Conservation (phyloP, 2,888 invertebrate genomes). For the Seladonia tumulorum region DNA sequence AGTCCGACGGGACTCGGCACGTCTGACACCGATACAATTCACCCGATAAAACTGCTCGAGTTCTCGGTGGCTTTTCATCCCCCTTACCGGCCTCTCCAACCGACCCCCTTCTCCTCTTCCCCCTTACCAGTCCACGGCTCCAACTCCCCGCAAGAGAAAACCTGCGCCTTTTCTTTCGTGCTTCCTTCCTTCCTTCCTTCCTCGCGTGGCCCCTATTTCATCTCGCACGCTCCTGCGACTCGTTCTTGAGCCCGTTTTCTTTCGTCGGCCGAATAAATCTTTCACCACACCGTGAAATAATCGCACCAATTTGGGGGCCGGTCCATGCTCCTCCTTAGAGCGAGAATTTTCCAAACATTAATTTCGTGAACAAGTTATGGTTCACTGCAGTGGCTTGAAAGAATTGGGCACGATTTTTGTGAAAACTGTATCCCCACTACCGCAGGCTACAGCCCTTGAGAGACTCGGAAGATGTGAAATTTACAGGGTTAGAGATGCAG, state of each 20-base stretch:
- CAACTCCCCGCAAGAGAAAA: conserved; percentile 19
- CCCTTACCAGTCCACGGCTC: background rate
- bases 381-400: background rate
- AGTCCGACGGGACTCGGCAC: conserved; percentile 71
- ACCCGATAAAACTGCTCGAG: conserved; percentile 72
- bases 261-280: conserved; percentile 47
- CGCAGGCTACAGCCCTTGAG: background rate
- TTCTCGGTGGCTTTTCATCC: conserved; percentile 62
- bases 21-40: conserved; percentile 79
- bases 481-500: too few relatives aligned
- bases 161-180: conserved; percentile 56
- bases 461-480: too few relatives aligned
- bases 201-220: conserved; percentile 16
- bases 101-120: background rate
- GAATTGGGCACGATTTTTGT: background rate
- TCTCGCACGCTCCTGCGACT: conserved; percentile 22
- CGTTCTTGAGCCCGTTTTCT: conserved; percentile 33
- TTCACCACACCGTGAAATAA: conserved; percentile 12
- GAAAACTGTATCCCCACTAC: background rate
- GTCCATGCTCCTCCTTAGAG: background rate
- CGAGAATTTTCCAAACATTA: background rate
- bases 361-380: background rate
- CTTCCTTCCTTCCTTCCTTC: conserved; percentile 36
- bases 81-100: background rate
- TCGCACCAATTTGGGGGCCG: background rate